Evolutionary conservation across 2,797 vertebrate genomes (phyloP).

Genomic region (Sarcoramphus papa): DNA sequence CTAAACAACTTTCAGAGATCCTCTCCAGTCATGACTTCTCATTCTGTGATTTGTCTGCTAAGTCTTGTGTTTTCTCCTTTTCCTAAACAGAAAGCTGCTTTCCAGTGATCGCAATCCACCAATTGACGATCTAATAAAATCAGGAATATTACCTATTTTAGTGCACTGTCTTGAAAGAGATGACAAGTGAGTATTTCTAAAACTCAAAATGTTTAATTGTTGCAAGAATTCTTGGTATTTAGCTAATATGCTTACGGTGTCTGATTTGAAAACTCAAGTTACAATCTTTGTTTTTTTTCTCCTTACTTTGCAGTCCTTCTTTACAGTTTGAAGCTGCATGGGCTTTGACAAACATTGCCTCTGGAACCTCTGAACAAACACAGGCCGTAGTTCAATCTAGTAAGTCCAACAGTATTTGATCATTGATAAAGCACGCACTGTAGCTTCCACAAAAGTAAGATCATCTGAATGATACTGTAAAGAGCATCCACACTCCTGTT

Average conservation of each 20-base stretch:
- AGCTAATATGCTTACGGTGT: neutral
- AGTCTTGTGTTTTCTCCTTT: neutral
- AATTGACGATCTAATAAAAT: conserved; percentile 98
- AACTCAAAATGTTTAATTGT: fast-evolving
- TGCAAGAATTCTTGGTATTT: neutral
- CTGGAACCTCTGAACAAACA: conserved; percentile 98
- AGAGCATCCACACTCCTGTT: neutral
- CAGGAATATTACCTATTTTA: conserved; percentile 97
- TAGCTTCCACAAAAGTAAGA: neutral
- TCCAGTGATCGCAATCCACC: conserved; percentile 99
- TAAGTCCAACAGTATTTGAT: conserved; percentile 75
- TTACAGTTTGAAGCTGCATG: conserved; percentile 99
- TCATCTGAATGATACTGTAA: neutral
- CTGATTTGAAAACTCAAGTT: neutral
- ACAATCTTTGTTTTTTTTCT: neutral
- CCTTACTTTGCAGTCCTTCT: conserved; percentile 82
- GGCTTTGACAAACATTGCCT: conserved; percentile 99
- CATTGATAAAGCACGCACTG: neutral
- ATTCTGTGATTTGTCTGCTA: neutral
- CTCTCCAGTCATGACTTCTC: neutral
- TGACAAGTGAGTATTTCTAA: conserved; percentile 88
- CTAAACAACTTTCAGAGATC: neutral
- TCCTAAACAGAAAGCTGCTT: conserved; percentile 86
- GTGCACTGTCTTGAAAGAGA: conserved; percentile 99
- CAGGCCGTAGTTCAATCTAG: conserved; percentile 98